phyloP scores from a whole-genome alignment of 2,888 invertebrate genomes.

The Drosophila monieri region DNA sequence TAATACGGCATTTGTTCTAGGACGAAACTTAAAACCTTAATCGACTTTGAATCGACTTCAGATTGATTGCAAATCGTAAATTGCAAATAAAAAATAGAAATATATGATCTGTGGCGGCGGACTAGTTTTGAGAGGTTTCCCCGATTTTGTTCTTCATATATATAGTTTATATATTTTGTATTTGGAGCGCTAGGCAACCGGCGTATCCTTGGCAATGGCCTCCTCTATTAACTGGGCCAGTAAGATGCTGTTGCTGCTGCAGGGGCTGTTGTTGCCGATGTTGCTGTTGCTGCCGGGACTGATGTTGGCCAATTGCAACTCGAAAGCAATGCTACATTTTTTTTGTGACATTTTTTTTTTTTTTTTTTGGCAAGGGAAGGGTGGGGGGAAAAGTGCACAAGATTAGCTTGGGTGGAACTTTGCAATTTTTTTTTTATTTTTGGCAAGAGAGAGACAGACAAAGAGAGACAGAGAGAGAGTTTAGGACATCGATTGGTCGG shows the following conservation, averaged over 20 bases:
- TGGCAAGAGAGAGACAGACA: constrained; percentile 6
- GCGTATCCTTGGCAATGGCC: constrained; percentile 30
- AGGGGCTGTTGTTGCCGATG: constrained; percentile 32
- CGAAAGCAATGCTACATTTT: constrained; percentile 61
- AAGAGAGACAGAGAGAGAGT: background rate
- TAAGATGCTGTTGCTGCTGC: constrained; percentile 27
- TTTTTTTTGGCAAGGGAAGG: background rate
- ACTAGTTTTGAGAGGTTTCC: constrained; percentile 15
- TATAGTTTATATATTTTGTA: background rate
- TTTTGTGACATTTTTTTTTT: background rate
- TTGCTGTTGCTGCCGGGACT: constrained; percentile 31
- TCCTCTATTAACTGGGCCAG: constrained; percentile 65
- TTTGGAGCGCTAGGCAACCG: constrained; percentile 15
- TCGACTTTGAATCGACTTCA: background rate
- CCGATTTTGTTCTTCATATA: background rate
- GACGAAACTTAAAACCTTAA: constrained; percentile 43
- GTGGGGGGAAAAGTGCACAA: constrained; percentile 14
- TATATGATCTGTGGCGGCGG: constrained; percentile 31
- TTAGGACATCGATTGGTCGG: constrained; percentile 1
- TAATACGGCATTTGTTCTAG: constrained; percentile 56
- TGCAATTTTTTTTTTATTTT: background rate
- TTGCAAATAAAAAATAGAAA: constrained; percentile 19
- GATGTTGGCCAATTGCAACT: constrained; percentile 51
- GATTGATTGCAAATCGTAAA: background rate
- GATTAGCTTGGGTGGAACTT: constrained; percentile 14